Base-by-base conservation (phyloP, 1,140 invertebrate species). In the Drosophila gunungcola region DNA sequence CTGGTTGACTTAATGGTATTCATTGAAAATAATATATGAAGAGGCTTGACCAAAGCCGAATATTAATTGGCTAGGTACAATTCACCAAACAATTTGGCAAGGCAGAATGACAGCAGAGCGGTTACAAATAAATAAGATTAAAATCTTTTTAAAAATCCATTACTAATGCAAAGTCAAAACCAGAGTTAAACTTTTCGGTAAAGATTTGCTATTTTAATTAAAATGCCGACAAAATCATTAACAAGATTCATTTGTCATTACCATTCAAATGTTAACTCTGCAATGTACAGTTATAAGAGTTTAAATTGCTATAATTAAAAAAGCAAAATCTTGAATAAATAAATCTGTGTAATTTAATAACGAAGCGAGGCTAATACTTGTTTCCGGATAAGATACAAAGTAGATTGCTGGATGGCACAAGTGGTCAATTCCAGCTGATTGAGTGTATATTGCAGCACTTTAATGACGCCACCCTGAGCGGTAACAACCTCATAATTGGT, bases 1-100 rank as follows among this genome's bases (percentile, higher is more conserved):
- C 60, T 67, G 49, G 58, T 64, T 67, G 36, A 51, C 16, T 68
- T 51, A 10, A 49, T 41, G 36, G 38, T n/a, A 36, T 52, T 68
- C 9, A 38, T 11, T 21, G 21, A 32, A 64, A 51, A 32, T 32
- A 32, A 32, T 32, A 32, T 32, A 32, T 32, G 29, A 6, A 6
- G 29, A 7, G 29, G 6, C 6, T 32, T 4, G 29, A 32, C 29
- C 29, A 32, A 32, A 32, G 29, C 6, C 29, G 29, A 32, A 32
- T 32, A 48, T 36, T 27, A n/a, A 65, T 60, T 63, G 54, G 10
- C 38, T 60, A 42, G 60, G 54, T 63, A 54, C 60, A 64, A 42
- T 51, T 42, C 34, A 64, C 16, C 27, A 11, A 60, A 57, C 27
- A 11, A 9, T 4, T 39, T 25, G 2, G 53, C 3, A 16, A 27